A percentile compares a stretch with the other conserved stretches of the same genome.
Evolutionary conservation across 1,140 invertebrate genomes (phyloP).

Genomic region (Megalopta genalis): DNA sequence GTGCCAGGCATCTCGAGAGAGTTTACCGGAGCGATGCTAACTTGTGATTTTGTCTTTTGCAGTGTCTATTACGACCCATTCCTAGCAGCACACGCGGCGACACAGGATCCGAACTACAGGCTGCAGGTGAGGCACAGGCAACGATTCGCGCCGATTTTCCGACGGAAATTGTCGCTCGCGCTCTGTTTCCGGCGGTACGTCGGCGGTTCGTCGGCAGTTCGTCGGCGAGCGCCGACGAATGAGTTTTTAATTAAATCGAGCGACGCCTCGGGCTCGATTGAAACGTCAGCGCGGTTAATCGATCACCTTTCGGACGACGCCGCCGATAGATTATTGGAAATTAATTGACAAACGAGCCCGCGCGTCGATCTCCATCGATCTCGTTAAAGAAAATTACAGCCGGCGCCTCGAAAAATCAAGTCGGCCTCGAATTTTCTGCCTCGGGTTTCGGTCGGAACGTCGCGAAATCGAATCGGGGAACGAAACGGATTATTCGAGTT

Average conservation of each 20-base stretch:
- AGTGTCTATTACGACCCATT: conserved; percentile 98
- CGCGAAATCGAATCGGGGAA: too few species aligned
- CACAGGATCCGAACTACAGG: conserved; percentile 91
- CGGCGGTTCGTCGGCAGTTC: too few species aligned
- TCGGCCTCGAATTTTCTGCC: neutral
- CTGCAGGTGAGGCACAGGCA: conserved; percentile 87
- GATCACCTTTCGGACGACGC: conserved; percentile 42
- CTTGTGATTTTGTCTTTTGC: conserved; percentile 76
- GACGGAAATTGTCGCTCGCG: conserved; percentile 40
- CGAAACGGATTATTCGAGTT: too few species aligned
- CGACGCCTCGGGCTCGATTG: conserved; percentile 28
- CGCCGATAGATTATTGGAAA: conserved; percentile 47
- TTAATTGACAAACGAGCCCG: conserved; percentile 55
- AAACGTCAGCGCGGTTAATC: conserved; percentile 48
- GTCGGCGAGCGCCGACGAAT: conserved; percentile 36
- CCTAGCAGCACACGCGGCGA: conserved; percentile 90
- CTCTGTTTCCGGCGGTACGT: conserved; percentile 51
- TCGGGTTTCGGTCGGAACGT: too few species aligned
- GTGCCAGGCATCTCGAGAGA: too few species aligned
- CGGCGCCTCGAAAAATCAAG: neutral
- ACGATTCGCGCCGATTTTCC: conserved; percentile 10
- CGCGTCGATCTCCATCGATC: conserved; percentile 2
- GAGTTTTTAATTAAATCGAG: conserved; percentile 62
- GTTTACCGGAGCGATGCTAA: neutral
- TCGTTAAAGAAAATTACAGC: conserved; percentile 5